Base-by-base conservation (phyloP, 2,113 vertebrate species). In the Strigops habroptila region DNA sequence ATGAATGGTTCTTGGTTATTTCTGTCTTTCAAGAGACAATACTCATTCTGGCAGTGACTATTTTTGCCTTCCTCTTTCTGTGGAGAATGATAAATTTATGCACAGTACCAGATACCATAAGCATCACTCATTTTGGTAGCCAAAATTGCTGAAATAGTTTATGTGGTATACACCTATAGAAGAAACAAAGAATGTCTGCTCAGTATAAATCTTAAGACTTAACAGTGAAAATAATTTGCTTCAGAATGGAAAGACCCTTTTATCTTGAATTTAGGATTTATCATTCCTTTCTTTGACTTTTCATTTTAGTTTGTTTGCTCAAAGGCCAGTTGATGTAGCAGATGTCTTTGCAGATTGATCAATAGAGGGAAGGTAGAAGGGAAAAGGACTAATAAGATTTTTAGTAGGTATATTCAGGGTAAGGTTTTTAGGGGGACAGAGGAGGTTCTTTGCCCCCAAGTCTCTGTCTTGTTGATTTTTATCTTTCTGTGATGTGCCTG, bases 401-500 rank as follows among this genome's bases (percentile, higher is more conserved):
- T 86, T 27, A 46, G 51, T 59, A 64, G 19, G 10, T 86, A 15
- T 78, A 46, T 75, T 53, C 33, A 62, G 90, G 46, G 44, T 67
- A 81, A 77, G 18, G 46, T 5, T 59, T 93, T 75, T 64, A 81
- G 55, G n/a, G 33, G 49, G 9, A 7, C 46, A 63, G 51, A 84
- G 49, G 31, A 83, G 13, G 12, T 75, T 88, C 51, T 84, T 86
- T 94, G 83, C 85, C 90, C 71, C 16, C 23, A 68, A 73, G 85
- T 91, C 25, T 73, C 82, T 82, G 92, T 90, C 92, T 81, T 48
- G 33, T 88, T 75, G 85, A 94, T 93, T 92, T 86, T 70, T 75
- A 13, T 88, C 43, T 86, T 81, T 27, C 39, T 67, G 41, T 78
- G 83, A 91, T 92, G 83, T 86, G 86, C 25, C 43, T 88, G 60